phyloP scores from a whole-genome alignment of 2,113 vertebrate genomes.

The Microcebus griseorufus region DNA sequence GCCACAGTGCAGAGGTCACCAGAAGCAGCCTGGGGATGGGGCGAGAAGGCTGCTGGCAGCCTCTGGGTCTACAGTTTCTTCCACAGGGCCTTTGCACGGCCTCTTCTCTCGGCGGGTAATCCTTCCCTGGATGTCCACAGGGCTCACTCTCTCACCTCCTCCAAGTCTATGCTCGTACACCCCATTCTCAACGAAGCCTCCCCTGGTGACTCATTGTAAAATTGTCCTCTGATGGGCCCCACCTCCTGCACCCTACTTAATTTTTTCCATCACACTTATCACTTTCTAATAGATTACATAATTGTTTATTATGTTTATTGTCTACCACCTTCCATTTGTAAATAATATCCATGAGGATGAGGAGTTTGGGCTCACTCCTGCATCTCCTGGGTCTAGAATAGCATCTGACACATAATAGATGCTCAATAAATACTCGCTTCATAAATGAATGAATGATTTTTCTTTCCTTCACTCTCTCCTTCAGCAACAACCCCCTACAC shows the following conservation, averaged over 20 bases:
- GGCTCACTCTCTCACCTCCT: not conserved
- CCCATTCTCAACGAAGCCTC: not conserved
- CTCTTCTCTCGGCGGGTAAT: not conserved
- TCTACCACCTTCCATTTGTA: not conserved
- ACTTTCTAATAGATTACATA: not conserved
- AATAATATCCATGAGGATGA: not conserved
- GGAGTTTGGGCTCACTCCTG: not conserved
- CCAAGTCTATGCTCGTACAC: not conserved
- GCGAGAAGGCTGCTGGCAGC: not conserved
- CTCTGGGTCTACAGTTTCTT: not conserved
- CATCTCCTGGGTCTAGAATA: not conserved
- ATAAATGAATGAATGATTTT: not conserved
- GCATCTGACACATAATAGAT: not conserved
- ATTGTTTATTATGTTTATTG: not conserved
- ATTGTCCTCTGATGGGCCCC: not conserved
- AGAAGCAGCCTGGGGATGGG: not conserved
- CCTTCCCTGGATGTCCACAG: not conserved
- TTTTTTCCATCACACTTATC: not conserved
- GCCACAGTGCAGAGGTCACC: not conserved
- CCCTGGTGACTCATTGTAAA: not conserved
- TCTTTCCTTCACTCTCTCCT: not conserved
- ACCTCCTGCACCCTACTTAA: not conserved
- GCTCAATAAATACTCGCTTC: not conserved
- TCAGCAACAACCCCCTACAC: not conserved
- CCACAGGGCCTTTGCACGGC: not conserved